Percentiles rank a stretch among this genome's conserved stretches.
Conservation (phyloP, 2,797 vertebrate species). For the Labroides dimidiatus region DNA sequence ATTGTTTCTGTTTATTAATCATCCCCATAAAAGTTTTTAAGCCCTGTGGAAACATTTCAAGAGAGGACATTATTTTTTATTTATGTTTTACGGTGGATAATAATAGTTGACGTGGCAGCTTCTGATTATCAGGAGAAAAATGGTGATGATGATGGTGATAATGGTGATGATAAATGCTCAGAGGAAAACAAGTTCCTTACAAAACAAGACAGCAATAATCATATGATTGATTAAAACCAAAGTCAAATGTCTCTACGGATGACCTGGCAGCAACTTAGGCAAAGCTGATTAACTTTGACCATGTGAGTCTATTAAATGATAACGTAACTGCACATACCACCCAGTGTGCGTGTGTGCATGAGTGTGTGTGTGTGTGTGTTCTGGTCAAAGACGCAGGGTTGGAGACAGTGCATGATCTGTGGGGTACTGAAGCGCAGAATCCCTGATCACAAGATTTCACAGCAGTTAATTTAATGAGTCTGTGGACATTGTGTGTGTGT, state of each 20-base stretch:
- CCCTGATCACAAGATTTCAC: constrained; percentile 68
- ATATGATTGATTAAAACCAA: constrained; percentile 61
- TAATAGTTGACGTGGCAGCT: neutral
- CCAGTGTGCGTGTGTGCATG: constrained; percentile 44
- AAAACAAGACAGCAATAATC: constrained; percentile 39
- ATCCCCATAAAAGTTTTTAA: constrained; percentile 5
- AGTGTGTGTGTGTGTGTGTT: constrained; percentile 3
- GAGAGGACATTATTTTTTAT: neutral
- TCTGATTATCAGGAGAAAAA: neutral
- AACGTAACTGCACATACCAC: constrained; percentile 58
- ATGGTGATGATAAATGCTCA: neutral
- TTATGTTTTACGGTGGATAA: neutral
- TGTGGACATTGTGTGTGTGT: constrained; percentile 20
- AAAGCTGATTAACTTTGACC: constrained; percentile 75
- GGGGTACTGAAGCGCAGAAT: constrained; percentile 49
- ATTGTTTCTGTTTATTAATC: constrained; percentile 5
- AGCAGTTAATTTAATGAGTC: constrained; percentile 42
- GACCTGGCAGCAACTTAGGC: constrained; percentile 64
- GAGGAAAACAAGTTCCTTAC: constrained; percentile 1
- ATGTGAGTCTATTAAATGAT: constrained; percentile 72
- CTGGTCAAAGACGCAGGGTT: constrained; percentile 20
- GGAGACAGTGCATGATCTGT: constrained; percentile 43
- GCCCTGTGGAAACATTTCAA: constrained; percentile 11
- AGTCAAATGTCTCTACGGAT: constrained; percentile 62
- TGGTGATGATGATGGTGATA: neutral